Percentiles rank a stretch among this genome's conserved stretches.
Evolutionary conservation across 2,113 vertebrate genomes (phyloP).

Genomic region (Lasiurus borealis): DNA sequence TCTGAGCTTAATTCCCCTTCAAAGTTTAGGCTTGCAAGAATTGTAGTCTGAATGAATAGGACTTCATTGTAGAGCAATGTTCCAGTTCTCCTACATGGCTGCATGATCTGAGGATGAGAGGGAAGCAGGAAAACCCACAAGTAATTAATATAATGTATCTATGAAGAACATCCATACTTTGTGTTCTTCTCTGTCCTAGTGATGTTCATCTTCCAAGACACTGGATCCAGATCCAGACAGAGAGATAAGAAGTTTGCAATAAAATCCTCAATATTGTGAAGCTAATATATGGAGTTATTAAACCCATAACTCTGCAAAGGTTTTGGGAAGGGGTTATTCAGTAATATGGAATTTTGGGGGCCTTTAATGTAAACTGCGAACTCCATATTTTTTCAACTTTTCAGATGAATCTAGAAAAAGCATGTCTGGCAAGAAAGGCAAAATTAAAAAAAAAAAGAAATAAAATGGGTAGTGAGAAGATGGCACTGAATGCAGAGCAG

Average conservation of each 20-base stretch:
- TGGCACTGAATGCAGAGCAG: neutral
- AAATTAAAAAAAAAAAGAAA: neutral
- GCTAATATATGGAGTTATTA: neutral
- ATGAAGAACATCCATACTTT: fast-evolving
- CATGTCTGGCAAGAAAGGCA: neutral
- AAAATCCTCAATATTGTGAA: neutral
- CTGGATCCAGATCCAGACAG: neutral
- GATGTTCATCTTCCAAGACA: neutral
- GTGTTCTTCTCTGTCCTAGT: neutral
- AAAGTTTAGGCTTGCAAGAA: conserved; percentile 26
- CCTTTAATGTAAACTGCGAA: neutral
- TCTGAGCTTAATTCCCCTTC: conserved; percentile 1
- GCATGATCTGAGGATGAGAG: neutral
- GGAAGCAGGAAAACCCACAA: neutral
- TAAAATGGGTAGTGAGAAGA: neutral
- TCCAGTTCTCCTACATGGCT: neutral
- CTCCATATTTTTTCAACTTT: neutral
- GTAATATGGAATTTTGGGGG: neutral
- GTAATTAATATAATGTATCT: neutral
- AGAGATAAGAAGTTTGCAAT: neutral
- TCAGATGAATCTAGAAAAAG: conserved; percentile 7
- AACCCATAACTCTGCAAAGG: neutral
- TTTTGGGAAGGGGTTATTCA: neutral
- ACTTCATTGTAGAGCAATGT: neutral
- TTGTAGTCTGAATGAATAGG: neutral